Percentiles rank a stretch among this genome's conserved stretches.
These are phyloP conservation scores for Anseranas semipalmata DNA, from an alignment of 2,113 vertebrate species.

Conservation along the genomic window DNA sequence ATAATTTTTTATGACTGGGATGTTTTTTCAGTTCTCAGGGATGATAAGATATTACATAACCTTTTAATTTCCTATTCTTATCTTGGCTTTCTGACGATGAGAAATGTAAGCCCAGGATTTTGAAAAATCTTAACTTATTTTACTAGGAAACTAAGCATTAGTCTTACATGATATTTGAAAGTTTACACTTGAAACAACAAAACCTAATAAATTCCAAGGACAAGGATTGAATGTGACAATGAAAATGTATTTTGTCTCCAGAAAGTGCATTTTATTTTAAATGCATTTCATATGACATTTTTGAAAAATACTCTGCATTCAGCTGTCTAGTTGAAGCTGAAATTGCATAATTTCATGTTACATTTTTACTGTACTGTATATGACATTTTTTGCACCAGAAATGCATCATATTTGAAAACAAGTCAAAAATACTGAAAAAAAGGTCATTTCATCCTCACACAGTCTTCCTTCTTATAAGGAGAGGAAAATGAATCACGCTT, in stretches of 20 bases:
- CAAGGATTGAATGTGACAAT: neutral
- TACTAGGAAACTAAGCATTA: neutral
- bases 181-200: neutral
- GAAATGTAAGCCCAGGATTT: neutral
- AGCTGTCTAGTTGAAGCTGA: neutral
- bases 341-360: slow-evolving; percentile 16
- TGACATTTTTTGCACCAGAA: slow-evolving; percentile 12
- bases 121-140: neutral
- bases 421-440: neutral
- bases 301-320: neutral
- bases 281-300: neutral
- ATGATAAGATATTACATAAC: neutral
- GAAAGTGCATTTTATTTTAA: neutral
- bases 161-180: neutral
- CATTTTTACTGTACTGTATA: neutral
- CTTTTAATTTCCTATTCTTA: neutral
- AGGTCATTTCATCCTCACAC: neutral
- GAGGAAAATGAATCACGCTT: neutral
- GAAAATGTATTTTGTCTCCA: neutral
- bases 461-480: neutral
- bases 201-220: neutral
- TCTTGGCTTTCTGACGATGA: neutral
- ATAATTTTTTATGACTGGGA: neutral
- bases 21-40: neutral
- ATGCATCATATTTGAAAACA: neutral